Conservation (phyloP, 1,140 invertebrate species). For the Calephelis nemesis region DNA sequence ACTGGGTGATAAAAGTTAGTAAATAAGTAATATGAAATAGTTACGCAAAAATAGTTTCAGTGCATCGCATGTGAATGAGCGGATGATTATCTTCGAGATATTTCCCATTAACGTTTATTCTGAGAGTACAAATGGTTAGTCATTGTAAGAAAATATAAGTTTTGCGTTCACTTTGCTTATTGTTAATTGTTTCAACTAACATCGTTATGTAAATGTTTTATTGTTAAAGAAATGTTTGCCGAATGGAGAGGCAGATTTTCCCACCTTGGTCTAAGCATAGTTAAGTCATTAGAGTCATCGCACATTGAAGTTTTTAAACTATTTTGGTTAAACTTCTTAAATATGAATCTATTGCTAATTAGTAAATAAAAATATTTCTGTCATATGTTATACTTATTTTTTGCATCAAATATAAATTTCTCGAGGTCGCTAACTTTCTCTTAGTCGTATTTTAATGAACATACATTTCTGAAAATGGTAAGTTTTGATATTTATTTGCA, state of each 20-base stretch:
- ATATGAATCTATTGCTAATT: background rate
- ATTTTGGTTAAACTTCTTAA: conserved; percentile 20
- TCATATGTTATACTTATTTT: too few species aligned
- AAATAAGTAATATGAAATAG: too few species aligned
- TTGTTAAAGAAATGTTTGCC: conserved; percentile 63
- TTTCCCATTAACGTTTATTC: background rate
- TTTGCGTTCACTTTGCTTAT: conserved; percentile 19
- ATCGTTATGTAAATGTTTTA: conserved; percentile 42
- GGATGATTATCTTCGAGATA: background rate
- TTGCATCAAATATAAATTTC: too few species aligned
- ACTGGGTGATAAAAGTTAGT: too few species aligned
- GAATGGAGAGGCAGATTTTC: conserved; percentile 61
- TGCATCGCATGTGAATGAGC: too few species aligned
- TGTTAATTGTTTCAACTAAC: conserved; percentile 33
- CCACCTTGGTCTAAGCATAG: conserved; percentile 48
- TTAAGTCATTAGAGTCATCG: conserved; percentile 4
- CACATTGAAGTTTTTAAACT: conserved; percentile 22
- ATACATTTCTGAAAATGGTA: too few species aligned
- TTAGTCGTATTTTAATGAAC: too few species aligned
- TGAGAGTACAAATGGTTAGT: background rate
- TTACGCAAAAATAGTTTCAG: too few species aligned
- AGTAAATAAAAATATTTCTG: background rate
- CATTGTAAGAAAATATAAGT: conserved; percentile 25
- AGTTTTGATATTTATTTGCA: too few species aligned
- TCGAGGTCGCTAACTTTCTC: too few species aligned